These are phyloP conservation scores for Trichonephila clavipes DNA, from an alignment of 1,140 invertebrate genomes.

Conservation along the genomic window DNA sequence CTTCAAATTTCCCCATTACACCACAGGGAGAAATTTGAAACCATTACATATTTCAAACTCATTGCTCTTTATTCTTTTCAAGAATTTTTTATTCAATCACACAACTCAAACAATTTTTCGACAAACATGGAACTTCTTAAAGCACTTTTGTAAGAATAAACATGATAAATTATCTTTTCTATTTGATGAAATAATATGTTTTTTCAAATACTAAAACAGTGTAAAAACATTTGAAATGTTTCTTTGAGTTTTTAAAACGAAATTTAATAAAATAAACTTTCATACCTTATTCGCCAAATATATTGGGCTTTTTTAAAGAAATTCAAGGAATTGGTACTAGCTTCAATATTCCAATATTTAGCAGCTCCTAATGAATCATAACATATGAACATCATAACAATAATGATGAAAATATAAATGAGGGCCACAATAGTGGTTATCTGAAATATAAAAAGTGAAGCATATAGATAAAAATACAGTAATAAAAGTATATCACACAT, in stretches of 20 bases:
- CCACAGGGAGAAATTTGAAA: too few relatives aligned
- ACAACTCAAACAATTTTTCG: too few relatives aligned
- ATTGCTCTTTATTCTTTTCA: too few relatives aligned
- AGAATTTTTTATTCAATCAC: too few relatives aligned
- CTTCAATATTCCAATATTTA: slow-evolving; percentile 59
- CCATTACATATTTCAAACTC: too few relatives aligned
- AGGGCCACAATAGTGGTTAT: background rate
- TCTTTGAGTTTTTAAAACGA: background rate
- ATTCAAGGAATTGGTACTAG: slow-evolving; percentile 46
- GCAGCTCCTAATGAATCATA: slow-evolving; percentile 61
- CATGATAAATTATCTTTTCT: too few relatives aligned
- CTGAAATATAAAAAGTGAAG: background rate
- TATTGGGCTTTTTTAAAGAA: slow-evolving; percentile 61
- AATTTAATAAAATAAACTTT: background rate
- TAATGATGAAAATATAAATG: slow-evolving; percentile 40
- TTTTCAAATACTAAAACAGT: too few relatives aligned
- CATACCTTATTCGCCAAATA: slow-evolving; percentile 42
- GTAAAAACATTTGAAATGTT: background rate
- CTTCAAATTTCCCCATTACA: too few relatives aligned
- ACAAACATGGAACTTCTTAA: too few relatives aligned
- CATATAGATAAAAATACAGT: too few relatives aligned
- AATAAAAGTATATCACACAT: background rate
- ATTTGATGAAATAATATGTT: too few relatives aligned
- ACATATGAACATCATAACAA: background rate
- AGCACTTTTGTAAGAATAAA: too few relatives aligned